Conservation (phyloP, 1,140 invertebrate species). For the Euglossa dilemma region DNA sequence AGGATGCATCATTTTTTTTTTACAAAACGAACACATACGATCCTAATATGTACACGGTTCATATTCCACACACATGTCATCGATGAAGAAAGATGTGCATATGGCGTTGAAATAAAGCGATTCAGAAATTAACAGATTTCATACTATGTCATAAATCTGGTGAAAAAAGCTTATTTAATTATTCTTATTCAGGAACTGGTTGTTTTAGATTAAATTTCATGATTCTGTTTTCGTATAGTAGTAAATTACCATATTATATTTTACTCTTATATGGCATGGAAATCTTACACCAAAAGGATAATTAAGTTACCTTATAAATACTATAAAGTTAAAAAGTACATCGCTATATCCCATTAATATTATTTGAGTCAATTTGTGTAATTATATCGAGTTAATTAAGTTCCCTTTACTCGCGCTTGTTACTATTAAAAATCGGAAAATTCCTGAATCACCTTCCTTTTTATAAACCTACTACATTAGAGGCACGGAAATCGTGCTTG, state of each 20-base stretch:
- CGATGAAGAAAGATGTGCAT: conserved; percentile 3
- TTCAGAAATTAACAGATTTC: conserved; percentile 1
- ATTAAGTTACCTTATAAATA: not conserved
- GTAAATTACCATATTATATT: not conserved
- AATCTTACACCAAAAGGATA: not conserved
- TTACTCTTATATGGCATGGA: not conserved
- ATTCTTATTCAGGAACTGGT: not conserved
- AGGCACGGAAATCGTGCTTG: not conserved
- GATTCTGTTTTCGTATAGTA: not conserved
- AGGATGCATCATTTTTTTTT: conserved; percentile 38
- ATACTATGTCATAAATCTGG: not conserved
- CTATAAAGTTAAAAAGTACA: not conserved
- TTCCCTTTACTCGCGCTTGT: not conserved
- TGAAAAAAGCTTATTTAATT: not conserved
- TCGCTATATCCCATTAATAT: not conserved
- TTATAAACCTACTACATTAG: not conserved
- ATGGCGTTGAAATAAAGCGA: not conserved
- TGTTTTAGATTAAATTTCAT: not conserved
- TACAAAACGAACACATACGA: conserved; percentile 33
- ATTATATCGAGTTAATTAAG: not conserved
- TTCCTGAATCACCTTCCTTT: conserved; percentile 16
- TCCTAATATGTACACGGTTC: conserved; percentile 44
- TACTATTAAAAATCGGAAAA: not conserved
- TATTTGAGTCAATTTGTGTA: not conserved
- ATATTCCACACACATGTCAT: conserved; percentile 31